These are phyloP conservation scores for Unio pictorum DNA, from an alignment of 2,888 invertebrate genomes.

Conservation along the genomic window DNA sequence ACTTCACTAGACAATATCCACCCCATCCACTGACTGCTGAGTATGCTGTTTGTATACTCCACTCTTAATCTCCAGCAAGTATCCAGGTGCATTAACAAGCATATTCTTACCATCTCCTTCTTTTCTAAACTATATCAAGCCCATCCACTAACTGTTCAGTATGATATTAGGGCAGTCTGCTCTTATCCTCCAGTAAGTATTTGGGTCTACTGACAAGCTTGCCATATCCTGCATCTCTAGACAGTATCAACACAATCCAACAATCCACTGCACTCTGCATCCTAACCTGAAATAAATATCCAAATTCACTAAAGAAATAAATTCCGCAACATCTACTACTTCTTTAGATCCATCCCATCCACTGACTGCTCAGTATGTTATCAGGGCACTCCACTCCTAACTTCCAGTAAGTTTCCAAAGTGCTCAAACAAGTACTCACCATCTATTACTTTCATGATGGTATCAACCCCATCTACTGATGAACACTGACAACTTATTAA, in stretches of 20 bases:
- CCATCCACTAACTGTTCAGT: conserved; percentile 97
- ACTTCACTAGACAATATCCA: too few relatives aligned
- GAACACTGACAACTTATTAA: too few relatives aligned
- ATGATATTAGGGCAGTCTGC: conserved; percentile 90
- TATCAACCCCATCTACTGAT: too few relatives aligned
- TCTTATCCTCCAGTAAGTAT: conserved; percentile 84
- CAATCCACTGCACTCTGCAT: conserved; percentile 67
- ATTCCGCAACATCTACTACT: conserved; percentile 83
- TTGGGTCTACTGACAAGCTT: too few relatives aligned
- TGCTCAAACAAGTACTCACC: too few relatives aligned
- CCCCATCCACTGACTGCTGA: too few relatives aligned
- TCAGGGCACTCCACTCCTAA: conserved; percentile 77
- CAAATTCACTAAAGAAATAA: too few relatives aligned
- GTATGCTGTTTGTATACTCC: too few relatives aligned
- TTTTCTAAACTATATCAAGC: conserved; percentile 97
- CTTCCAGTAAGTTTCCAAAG: conserved; percentile 77
- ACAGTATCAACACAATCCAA: conserved; percentile 84
- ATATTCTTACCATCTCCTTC: conserved; percentile 79
- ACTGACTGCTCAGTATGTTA: too few relatives aligned
- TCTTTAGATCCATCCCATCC: conserved; percentile 89
- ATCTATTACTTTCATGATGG: too few relatives aligned
- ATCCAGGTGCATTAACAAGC: neutral
- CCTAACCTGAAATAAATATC: conserved; percentile 80
- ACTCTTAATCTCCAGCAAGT: conserved; percentile 83
- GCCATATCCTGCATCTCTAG: conserved; percentile 92